Base-by-base conservation (phyloP, 2,113 vertebrate species). In the Daubentonia madagascariensis region DNA sequence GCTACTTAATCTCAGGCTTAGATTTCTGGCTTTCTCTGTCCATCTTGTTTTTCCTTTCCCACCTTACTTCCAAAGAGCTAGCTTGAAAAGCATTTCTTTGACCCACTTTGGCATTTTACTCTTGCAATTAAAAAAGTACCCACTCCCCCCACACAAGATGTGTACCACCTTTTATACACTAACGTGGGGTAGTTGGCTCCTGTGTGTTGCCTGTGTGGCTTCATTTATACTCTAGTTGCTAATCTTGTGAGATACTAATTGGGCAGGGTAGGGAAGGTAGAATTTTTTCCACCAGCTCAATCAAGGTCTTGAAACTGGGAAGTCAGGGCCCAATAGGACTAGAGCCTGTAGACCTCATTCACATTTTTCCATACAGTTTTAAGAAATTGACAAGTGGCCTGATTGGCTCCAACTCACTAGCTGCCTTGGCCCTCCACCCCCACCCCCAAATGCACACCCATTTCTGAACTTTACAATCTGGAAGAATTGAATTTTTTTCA, bases 401-500 rank as follows among this genome's bases (percentile, higher is more conserved):
- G 52, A 43, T 30, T 8, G 18, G 30, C 28, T 86, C 25, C 76
- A 23, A 68, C 50, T 91, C 28, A 75, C 25, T 13, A 32, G 37
- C 8, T 54, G 4, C 32, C 0, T 85, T 67, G 28, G n/a, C 43
- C 40, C n/a, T 93, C 20, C 30, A 25, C 37, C 17, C 8, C 8
- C 17, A 17, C 17, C 18, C 5, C 8, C 3, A 70, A 79, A 87
- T 28, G 43, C 43, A 61, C 13, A 50, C 8, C 35, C 37, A 32
- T 72, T 86, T 20, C 50, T 92, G 59, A 94, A 54, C 23, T 97
- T 89, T 79, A 57, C 48, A 78, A 72, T 52, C 43, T 84, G 18
- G 65, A 87, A 92, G 61, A 89, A 86, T 45, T 35, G 65, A 72
- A 88, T 87, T 68, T 65, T 63, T 52, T 97, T 94, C 89, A 89